These are phyloP conservation scores for Philopotamus ludificatus DNA, from an alignment of 1,140 invertebrate species.

Conservation along the genomic window DNA sequence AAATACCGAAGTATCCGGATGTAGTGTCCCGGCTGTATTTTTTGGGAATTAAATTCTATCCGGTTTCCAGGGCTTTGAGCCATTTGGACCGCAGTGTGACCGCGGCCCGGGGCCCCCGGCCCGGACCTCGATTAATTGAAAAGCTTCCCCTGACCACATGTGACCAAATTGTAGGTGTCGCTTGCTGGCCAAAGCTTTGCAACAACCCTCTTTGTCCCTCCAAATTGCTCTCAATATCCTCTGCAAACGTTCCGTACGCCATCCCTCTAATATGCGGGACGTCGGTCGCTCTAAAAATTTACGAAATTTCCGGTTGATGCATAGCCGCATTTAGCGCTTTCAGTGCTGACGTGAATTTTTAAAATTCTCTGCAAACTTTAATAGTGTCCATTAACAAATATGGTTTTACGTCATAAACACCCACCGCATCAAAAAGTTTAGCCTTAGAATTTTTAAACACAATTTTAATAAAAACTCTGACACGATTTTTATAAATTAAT, in stretches of 20 bases:
- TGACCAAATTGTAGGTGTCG: constrained; percentile 26
- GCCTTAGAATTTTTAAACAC: too few species aligned
- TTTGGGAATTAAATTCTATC: not conserved
- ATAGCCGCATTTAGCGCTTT: too few species aligned
- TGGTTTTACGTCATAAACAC: too few species aligned
- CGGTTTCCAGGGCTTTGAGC: not conserved
- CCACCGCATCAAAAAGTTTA: too few species aligned
- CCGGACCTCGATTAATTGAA: constrained; percentile 29
- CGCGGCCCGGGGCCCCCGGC: not conserved
- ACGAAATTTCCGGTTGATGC: too few species aligned
- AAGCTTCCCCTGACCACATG: constrained; percentile 31
- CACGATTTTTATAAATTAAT: too few species aligned
- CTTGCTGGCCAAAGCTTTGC: not conserved
- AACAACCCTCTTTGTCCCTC: not conserved
- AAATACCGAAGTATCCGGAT: not conserved
- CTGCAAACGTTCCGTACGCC: not conserved
- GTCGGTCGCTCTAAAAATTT: too few species aligned
- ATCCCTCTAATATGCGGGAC: too few species aligned
- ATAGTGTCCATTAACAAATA: too few species aligned
- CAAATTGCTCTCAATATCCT: not conserved
- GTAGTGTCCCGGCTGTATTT: constrained; percentile 3
- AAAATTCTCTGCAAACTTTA: too few species aligned
- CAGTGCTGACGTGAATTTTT: too few species aligned
- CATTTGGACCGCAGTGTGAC: not conserved
- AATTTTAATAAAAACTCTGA: too few species aligned